phyloP scores from a whole-genome alignment of 2,888 invertebrate genomes.

The Mayetiola destructor region DNA sequence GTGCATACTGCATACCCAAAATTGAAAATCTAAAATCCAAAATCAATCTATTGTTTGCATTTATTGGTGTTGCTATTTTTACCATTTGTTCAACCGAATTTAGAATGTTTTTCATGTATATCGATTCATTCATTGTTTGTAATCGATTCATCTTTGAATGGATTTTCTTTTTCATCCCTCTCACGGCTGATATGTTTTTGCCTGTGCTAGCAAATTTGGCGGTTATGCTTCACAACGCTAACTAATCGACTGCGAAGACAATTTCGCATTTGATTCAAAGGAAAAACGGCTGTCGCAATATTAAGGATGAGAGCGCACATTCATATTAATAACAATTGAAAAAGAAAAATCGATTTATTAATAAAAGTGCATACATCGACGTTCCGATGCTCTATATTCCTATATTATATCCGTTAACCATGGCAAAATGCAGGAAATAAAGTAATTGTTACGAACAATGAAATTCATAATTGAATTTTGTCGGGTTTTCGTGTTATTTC shows the following conservation, averaged over 20 bases:
- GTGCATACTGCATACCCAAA: background rate
- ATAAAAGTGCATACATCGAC: background rate
- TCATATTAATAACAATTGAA: background rate
- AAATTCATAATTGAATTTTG: slow-evolving; percentile 1
- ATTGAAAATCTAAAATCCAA: too few relatives aligned
- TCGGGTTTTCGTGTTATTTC: too few relatives aligned
- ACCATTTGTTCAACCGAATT: background rate
- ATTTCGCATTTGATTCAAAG: background rate
- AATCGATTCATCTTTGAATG: background rate
- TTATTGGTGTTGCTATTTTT: slow-evolving; percentile 11
- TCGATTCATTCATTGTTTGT: background rate
- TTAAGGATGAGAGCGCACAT: background rate
- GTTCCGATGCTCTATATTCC: background rate
- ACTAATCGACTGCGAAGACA: slow-evolving; percentile 7
- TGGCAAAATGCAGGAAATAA: background rate
- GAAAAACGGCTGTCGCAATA: background rate
- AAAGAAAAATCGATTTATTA: background rate
- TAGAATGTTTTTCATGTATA: background rate
- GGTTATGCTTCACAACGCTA: background rate
- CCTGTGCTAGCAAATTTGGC: background rate
- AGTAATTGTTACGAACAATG: slow-evolving; percentile 10
- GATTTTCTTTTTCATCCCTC: background rate
- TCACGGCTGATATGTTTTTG: background rate
- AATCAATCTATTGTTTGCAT: slow-evolving; percentile 8
- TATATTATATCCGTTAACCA: background rate